Evolutionary conservation across 1,140 invertebrate species (phyloP), one percentile per base, ranked within the genome.

Genomic region (Drosophila parvula): DNA sequence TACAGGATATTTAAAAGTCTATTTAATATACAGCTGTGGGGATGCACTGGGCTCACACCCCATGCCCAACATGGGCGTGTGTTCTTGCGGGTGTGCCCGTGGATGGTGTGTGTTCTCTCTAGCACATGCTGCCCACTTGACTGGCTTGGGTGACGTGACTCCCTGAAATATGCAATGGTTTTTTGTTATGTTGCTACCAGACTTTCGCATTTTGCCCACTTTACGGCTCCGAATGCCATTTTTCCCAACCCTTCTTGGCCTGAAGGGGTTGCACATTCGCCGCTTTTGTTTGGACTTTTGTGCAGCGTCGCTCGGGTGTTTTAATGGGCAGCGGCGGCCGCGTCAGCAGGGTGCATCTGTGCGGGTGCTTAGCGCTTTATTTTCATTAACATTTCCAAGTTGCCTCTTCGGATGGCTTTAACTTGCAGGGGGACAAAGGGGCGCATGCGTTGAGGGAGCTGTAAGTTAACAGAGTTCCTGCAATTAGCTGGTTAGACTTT

Each of bases 351-450:
- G 43, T 43, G 48, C 32, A 28, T 45, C 16, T 41, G 45, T 56
- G 47, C n/a, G 53, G 53, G 67, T 65, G 65, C 74, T 83, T 83
- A 84, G 67, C 57, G 53, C 69, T 78, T 68, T 74, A 81, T 81
- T 82, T 82, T 89, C 80, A 88, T 89, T 88, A 88, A 84, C 83
- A 89, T 89, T 79, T 63, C 76, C 62, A 80, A 83, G 77, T 83
- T 80, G 58, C 57, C 65, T 45, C 47, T 70, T 86, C 60, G 78
- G 74, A 51, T 59, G 56, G 62, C 65, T 86, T 83, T 70, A 86
- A 74, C 79, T 68, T 68, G n/a, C 51, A 22, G 50, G 14, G 11
- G 22, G 22, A 43, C 12, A 44, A 27, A 65, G 28, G 38, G 64
- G 74, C 83, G 83, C 79, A 83, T 77, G 83, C 83, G 83, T 64